Base-by-base conservation (phyloP, 2,888 invertebrate species). In the Notodonta dromedarius region DNA sequence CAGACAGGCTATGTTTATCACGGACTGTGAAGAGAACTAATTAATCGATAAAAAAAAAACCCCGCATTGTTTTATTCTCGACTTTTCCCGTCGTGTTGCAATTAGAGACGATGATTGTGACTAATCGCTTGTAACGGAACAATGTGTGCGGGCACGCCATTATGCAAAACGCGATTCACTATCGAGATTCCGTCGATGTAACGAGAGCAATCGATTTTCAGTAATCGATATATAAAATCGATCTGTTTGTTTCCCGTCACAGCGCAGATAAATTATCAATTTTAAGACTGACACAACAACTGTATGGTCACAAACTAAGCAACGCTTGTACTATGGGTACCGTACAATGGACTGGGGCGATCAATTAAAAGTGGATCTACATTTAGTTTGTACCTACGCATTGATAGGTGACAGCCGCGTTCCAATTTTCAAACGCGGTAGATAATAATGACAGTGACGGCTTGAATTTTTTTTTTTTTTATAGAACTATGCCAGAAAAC, bases 91-190 rank as follows among this genome's bases (percentile, higher is more conserved):
- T 74, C 81, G 59, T 63, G 58, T 81, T 74, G 79, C 80, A 85
- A 89, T 88, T 87, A 87, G n/a, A 48, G 48, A 48, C 70, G 70
- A 78, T 88, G 87, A 90, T 89, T 87, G 87, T 70, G 80, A 68
- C 79, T 86, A 90, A 90, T 90, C 85, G 84, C 44, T 83, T 73
- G 84, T 82, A 82, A 85, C 87, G 86, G 85, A 87, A 88, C 80
- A 79, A 71, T 64, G 65, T 63, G 51, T 35, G 55, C 61, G 50
- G 62, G 60, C 80, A 81, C 69, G 80, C 80, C 66, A 80, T 69
- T 83, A 84, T 84, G 83, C 79, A 79, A 81, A 84, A 80, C 73
- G 74, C 73, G 66, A 79, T 70, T 70, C 64, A 59, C 69, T 60
- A 74, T 77, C 72, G 69, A 82, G 80, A 78, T 75, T 71, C 60